Evolutionary conservation across 2,113 vertebrate genomes (phyloP).

Genomic region (Caracal caracal): DNA sequence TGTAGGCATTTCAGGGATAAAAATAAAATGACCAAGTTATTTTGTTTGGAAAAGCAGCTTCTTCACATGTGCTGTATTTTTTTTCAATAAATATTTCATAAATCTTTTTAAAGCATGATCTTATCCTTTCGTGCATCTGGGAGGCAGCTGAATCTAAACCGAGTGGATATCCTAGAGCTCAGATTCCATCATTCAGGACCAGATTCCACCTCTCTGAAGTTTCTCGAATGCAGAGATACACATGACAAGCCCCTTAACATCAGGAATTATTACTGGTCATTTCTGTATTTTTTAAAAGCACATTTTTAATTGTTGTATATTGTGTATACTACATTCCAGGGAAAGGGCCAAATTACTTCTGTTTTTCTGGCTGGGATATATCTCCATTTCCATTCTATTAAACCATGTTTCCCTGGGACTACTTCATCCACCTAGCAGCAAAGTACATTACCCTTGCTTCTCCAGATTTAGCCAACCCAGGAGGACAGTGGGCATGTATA

Average conservation of each 20-base stretch:
- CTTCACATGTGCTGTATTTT: conserved; percentile 29
- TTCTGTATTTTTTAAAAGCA: neutral
- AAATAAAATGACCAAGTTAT: conserved; percentile 68
- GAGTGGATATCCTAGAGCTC: neutral
- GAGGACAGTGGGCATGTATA: neutral
- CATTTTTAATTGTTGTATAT: neutral
- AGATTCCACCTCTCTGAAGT: neutral
- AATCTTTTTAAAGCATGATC: neutral
- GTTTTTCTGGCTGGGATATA: neutral
- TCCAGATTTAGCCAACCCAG: neutral
- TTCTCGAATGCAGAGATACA: neutral
- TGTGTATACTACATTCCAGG: neutral
- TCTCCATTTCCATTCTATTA: neutral
- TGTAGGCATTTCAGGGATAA: conserved; percentile 60
- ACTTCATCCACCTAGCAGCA: neutral
- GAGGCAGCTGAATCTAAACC: neutral
- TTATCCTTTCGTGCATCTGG: neutral
- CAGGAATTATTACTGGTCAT: neutral
- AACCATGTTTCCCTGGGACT: neutral
- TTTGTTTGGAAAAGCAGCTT: conserved; percentile 66
- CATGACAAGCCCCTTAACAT: neutral
- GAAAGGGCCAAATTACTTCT: neutral
- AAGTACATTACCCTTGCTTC: neutral
- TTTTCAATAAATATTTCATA: conserved; percentile 67
- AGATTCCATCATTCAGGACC: neutral